Evolutionary conservation across 2,113 vertebrate species (phyloP), one percentile per base, ranked within the genome.

Genomic region (Platysteira castanea): DNA sequence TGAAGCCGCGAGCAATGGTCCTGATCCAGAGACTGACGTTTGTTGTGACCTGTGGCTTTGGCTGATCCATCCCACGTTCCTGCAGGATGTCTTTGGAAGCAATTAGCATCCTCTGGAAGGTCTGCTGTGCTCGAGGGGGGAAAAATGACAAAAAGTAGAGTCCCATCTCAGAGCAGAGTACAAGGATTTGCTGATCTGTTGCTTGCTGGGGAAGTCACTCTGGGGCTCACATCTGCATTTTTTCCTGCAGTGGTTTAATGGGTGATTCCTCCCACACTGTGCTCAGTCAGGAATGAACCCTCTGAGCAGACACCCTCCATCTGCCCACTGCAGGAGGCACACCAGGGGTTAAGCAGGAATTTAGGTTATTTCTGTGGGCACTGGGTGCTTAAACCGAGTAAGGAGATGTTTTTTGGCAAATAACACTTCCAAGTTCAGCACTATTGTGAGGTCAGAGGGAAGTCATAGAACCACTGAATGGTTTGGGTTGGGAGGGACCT

Each of bases 21-120:
- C 24, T 4, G 0, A 52, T 52, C 28, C 4, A 0, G 9, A 31
- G 33, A n/a, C 41, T 17, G 75, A n/a, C 0, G 1, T 46, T 42
- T 63, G 53, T 39, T 59, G 39, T 50, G 53, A 68, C 49, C 35
- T 4, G 24, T 50, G 54, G 27, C 61, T 67, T 69, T 3, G 10
- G 63, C 28, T 49, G 69, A 54, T 44, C 42, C 10, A 0, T 74
- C 44, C 73, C 0, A 1, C 0, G 0, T n/a, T 88, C 39, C 67
- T 84, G 39, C 26, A n/a, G 77, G 52, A 60, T 49, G 3, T 49
- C 46, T 59, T 6, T 39, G 31, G 44, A 60, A 82, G 33, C 8
- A 64, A 27, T 67, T 44, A 54, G 6, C 24, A 37, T 68, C 67
- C 19, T 89, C 69, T 44, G 52, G 11, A 68, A 76, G 15, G 7